Base-by-base conservation (phyloP, 2,888 invertebrate species). In the Anthrax anthrax region DNA sequence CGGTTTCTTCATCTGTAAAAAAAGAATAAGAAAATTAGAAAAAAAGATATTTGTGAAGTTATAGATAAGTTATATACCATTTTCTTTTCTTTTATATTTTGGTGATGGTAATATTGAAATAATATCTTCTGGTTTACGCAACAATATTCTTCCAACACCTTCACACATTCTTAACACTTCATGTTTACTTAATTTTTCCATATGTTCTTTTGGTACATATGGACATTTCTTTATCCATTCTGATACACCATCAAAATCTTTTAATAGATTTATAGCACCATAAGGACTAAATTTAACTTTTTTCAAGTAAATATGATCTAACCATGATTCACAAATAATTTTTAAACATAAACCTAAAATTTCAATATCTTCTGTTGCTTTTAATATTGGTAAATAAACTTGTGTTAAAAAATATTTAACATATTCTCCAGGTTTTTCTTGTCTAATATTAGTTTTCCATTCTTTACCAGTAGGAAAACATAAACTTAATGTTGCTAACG, bases 241-340 rank as follows among this genome's bases (percentile, higher is more conserved):
- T 10, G 78, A 73, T 0, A 89, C 81, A 56, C 80, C 78, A 44
- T 81, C 83, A 60, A 90, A 88, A 66, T 90, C 89, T n/a, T 79
- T 77, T 18, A 88, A 65, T 39, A 90, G 69, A 55, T 87, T 86
- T 40, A 79, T 67, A 0, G 89, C 89, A 3, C 89, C 90, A 70
- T 79, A 74, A 47, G 78, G 74, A 48, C 84, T 84, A 66, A 90
- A 90, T 61, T 84, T 85, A 19, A 89, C 81, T 63, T 80, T 80
- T 53, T 84, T 80, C 41, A 79, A 76, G 61, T 85, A 87, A 54
- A 90, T 88, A 57, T 86, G 85, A 62, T 89, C 85, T 44, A 90
- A 70, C 88, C 88, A 89, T 0, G 88, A 80, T 63, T 89, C 88
- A 59, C 89, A 86, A 71, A 87, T 81, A 29, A 89, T 78, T 60